These are phyloP conservation scores for Scolopax rusticola DNA, from an alignment of 2,797 vertebrate species.

Conservation along the genomic window DNA sequence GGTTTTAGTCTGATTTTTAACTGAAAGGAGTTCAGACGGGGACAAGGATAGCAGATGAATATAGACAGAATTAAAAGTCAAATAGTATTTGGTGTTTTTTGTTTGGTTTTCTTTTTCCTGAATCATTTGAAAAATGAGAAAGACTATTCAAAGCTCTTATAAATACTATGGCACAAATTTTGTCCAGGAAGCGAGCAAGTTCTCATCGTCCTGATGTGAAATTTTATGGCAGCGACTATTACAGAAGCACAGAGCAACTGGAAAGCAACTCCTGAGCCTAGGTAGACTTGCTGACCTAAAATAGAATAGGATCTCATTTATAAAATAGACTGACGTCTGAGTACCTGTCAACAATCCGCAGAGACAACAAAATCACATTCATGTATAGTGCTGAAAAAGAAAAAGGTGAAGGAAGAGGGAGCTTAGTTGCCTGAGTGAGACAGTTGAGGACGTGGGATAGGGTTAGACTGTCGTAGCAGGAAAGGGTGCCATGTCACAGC, in stretches of 20 bases:
- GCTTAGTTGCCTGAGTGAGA: neutral
- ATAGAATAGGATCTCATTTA: neutral
- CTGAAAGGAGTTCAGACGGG: neutral
- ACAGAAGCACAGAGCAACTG: neutral
- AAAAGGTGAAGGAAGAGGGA: neutral
- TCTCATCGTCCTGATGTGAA: neutral
- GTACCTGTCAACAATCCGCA: neutral
- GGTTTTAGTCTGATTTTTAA: neutral
- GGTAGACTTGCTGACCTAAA: neutral
- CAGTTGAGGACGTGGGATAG: neutral
- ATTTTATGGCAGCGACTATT: neutral
- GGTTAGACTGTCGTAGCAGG: neutral
- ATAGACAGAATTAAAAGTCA: neutral
- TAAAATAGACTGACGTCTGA: neutral
- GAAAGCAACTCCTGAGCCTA: neutral
- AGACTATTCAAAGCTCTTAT: neutral
- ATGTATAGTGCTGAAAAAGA: neutral
- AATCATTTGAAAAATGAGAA: neutral
- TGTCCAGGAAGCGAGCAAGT: neutral
- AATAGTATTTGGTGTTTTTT: fast-evolving
- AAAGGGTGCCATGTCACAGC: neutral
- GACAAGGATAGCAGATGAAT: neutral
- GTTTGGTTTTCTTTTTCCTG: fast-evolving
- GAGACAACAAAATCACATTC: neutral
- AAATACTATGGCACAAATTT: neutral